Evolutionary conservation across 1,140 invertebrate genomes (phyloP), one percentile per base, ranked within the genome.

Genomic region (Sitophilus oryzae): DNA sequence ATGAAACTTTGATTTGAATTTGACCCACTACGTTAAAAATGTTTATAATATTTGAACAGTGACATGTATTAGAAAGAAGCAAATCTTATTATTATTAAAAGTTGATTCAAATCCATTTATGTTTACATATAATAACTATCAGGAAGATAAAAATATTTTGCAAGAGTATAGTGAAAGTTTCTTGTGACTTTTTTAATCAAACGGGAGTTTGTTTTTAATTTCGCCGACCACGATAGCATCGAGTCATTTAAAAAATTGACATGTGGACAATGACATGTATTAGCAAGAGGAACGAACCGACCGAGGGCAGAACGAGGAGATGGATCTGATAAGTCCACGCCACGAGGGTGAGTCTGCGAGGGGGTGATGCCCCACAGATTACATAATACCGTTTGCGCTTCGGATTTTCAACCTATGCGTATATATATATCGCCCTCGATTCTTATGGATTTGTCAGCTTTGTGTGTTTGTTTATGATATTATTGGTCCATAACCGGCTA

Each of bases 341-440:
- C 19, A 14, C 37, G 46, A 52, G 36, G 18, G 18, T 37, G 42
- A 18, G 41, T 20, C 16, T 41, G 14, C 9, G 25, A 37, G 41
- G 49, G 60, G 62, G 54, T 55, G 57, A 60, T 59, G 52, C 57
- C 59, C 60, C 59, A 52, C 63, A 65, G 65, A 66, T 66, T 66
- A 66, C 63, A 65, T 56, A 64, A 57, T 51, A 18, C 55, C 55
- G 65, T 66, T 66, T 66, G 63, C 65, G 57, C 56, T 66, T 52
- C 56, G 65, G 65, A 66, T 66, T 66, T 66, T 65, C 63, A 66
- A 60, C 60, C 56, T 53, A 50, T n/a, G n/a, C n/a, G n/a, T n/a
- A n/a, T n/a, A n/a, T n/a, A n/a, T n/a, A n/a, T 43, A 66, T 62
- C 60, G 57, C 56, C 55, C 50, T 44, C 56, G 61, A 52, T 64